Conservation (phyloP, 2,113 vertebrate genomes). For the Zapornia atra region DNA sequence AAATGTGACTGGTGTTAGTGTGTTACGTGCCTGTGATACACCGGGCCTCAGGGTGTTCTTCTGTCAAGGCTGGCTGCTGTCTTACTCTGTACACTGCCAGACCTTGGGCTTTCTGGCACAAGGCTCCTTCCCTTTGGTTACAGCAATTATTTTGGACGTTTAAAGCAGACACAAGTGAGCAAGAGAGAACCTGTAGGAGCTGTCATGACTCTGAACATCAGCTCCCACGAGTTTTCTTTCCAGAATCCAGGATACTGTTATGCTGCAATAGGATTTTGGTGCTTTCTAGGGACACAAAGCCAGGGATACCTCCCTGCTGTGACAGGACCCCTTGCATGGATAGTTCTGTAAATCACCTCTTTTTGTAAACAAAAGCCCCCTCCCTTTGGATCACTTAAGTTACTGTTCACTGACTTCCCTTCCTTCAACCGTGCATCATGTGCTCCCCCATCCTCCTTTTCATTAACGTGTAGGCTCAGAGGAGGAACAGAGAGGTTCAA, state of each 20-base stretch:
- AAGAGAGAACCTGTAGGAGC: background rate
- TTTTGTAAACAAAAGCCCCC: background rate
- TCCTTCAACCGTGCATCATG: background rate
- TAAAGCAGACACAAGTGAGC: background rate
- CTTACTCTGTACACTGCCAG: background rate
- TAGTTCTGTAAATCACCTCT: background rate
- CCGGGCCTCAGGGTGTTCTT: background rate
- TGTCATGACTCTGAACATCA: background rate
- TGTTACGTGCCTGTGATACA: background rate
- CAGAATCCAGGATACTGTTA: background rate
- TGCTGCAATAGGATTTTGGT: background rate
- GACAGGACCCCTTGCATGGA: background rate
- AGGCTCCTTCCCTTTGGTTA: background rate
- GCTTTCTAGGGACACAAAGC: background rate
- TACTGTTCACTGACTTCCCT: background rate
- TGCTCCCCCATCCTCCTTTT: background rate
- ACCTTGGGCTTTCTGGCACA: background rate
- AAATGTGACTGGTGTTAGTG: background rate
- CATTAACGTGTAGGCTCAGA: background rate
- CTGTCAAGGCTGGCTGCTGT: background rate
- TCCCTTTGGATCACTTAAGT: background rate
- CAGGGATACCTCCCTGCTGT: background rate
- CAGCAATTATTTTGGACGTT: background rate
- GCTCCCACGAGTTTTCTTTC: background rate
- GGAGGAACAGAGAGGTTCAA: background rate